Evolutionary conservation across 64 coral and sea anemone genomes (phyloP).

Genomic region (Catalaphyllia jardinei): DNA sequence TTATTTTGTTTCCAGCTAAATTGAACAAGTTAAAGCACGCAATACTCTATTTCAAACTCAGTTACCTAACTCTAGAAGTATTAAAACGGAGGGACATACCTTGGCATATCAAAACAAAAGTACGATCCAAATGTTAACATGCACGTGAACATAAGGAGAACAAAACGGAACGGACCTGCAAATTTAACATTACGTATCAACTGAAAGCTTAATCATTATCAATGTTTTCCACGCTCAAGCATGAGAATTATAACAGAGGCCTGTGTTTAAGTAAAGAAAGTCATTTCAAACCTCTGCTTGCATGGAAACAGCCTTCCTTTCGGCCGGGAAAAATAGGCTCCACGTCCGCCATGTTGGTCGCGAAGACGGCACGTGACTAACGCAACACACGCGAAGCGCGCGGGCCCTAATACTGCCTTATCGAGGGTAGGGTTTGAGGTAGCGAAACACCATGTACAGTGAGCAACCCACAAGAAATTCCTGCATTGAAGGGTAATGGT

Average conservation of each 20-base stretch:
- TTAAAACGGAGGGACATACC: slow-evolving; percentile 12
- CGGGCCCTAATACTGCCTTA: too few relatives aligned
- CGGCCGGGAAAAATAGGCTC: slow-evolving; percentile 13
- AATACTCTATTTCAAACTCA: neutral
- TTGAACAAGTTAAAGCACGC: neutral
- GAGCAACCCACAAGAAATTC: too few relatives aligned
- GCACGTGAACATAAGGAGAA: slow-evolving; percentile 85
- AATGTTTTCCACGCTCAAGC: neutral
- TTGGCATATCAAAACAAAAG: slow-evolving; percentile 96
- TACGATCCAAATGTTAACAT: slow-evolving; percentile 88
- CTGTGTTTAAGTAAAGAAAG: neutral
- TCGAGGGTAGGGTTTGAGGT: too few relatives aligned
- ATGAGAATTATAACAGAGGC: neutral
- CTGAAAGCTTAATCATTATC: neutral
- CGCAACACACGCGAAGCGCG: too few relatives aligned
- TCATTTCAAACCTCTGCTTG: slow-evolving; percentile 19
- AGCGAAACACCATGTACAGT: too few relatives aligned
- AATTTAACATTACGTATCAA: neutral
- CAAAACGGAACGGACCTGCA: slow-evolving; percentile 71
- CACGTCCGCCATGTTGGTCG: neutral
- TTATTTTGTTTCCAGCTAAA: neutral
- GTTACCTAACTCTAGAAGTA: neutral
- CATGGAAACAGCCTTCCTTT: slow-evolving; percentile 12
- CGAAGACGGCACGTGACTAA: neutral
- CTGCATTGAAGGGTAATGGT: too few relatives aligned